Base-by-base conservation (phyloP, 64 coral and sea anemone genomes). In the Acropora tenuis region DNA sequence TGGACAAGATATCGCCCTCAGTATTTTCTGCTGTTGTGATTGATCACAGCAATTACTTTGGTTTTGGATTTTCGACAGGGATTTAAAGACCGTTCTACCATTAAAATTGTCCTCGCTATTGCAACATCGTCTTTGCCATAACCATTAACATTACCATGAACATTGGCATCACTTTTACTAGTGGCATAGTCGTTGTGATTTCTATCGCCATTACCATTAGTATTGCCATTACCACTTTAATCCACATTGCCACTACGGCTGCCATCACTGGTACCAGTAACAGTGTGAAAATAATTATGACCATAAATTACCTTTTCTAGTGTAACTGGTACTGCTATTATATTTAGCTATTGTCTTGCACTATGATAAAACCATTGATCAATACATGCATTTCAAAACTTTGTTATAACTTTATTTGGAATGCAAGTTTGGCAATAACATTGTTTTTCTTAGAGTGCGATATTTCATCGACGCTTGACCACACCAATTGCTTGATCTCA, bases 281-380 rank as follows among this genome's bases (percentile, higher is more conserved):
- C 67, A 71, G 2, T 71, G 67, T 71, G 3, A 40, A 71, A 20
- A 71, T 40, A 71, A 71, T 40, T 71, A 71, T 71, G n/a, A 71
- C 67, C 67, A 71, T 71, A 40, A 71, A 71, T 71, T 71, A 69
- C 67, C 67, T 66, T 66, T 13, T 13, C 61, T 20, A 69, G 7
- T 69, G 67, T 69, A 16, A 30, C 67, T 69, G 67, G 67, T 69
- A 69, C 67, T 69, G 67, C 18, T 20, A 19, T 69, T 69, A 69
- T 69, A 69, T 69, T 69, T 69, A 69, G 67, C 67, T n/a, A 69
- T 69, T 20, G 67, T n/a, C 67, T 20, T 20, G 67, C 61, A 66
- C 61, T 66, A 17, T 66, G 8, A 66, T 66, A 15, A 69, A 69
- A 69, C 67, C 4, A 69, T 69, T 69, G 67, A 69, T n/a, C 16